Evolutionary conservation across 2,888 invertebrate genomes (phyloP), one percentile per base, ranked within the genome.

Genomic region (Caenorhabditis sp.): DNA sequence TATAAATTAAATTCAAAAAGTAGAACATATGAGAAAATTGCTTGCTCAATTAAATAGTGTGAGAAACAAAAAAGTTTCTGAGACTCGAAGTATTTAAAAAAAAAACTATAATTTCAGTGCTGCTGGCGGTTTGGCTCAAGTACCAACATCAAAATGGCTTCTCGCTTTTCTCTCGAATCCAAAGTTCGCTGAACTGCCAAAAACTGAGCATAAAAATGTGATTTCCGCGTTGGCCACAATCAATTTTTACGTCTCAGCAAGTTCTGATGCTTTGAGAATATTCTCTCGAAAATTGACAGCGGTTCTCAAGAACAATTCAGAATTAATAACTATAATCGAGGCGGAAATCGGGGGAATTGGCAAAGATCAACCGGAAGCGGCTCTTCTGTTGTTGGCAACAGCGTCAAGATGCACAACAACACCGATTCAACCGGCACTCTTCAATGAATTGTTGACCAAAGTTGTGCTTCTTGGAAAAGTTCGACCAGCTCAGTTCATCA

Each of bases 391-490:
- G 54, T 76, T n/a, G 8, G 3, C 72, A 0, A 68, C 65, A 2
- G 12, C 71, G 10, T 53, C 66, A 20, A 50, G 27, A 14, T 31
- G 54, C n/a, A 54, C 20, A 20, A 26, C 20, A 2, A 20, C 50
- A 1, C 60, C 49, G 10, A 3, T 60, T 53, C 27, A 36, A 17
- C 26, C 59, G 12, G 20, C n/a, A 17, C 26, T 68, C 2, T 75
- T 70, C 60, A 27, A 66, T 1, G 79, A 80, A 31, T 36, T 70
- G 2, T 52, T 70, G 36, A 49, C 71, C 5, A 80, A 80, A 62
- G n/a, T 53, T 3, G 12, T 59, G 5, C 62, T 80, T 0, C 38
- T 80, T 4, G 20, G 70, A 12, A 80, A 80, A 43, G 49, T 61
- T 25, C 56, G 67, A 21, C 71, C 78, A 14, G 57, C 67, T 2